These are phyloP conservation scores for Netelia fuscicornis DNA, from an alignment of 2,888 invertebrate species.

Conservation along the genomic window DNA sequence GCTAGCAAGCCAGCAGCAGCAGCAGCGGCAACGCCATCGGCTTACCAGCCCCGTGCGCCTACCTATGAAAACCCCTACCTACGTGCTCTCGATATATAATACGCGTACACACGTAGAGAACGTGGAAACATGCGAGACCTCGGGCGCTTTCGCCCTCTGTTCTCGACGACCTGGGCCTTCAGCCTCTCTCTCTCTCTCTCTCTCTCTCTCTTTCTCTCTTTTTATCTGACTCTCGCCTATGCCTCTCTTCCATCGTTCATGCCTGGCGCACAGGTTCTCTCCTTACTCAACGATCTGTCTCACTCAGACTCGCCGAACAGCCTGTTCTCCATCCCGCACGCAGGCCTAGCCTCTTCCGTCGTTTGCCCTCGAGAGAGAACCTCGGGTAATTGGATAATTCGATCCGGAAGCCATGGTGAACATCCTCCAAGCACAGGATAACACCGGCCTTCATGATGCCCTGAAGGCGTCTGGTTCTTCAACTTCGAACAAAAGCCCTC, in stretches of 20 bases:
- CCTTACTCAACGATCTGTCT: constrained; percentile 57
- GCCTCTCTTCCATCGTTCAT: constrained; percentile 52
- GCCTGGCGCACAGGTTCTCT: constrained; percentile 57
- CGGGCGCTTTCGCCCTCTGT: constrained; percentile 44
- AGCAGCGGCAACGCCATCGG: constrained; percentile 48
- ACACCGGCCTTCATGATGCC: constrained; percentile 13
- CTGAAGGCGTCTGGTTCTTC: background rate
- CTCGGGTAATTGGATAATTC: constrained; percentile 82
- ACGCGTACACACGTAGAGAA: constrained; percentile 35
- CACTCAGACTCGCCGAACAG: constrained; percentile 49
- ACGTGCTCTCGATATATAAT: constrained; percentile 21
- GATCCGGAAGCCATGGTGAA: constrained; percentile 73
- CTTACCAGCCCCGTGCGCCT: constrained; percentile 66
- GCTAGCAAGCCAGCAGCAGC: constrained; percentile 62
- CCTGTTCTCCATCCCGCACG: constrained; percentile 42
- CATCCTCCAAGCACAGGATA: constrained; percentile 38
- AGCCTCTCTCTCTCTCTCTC: constrained; percentile 42
- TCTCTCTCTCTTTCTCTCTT: constrained; percentile 35
- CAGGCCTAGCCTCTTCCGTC: constrained; percentile 30
- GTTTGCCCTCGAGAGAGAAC: constrained; percentile 66
- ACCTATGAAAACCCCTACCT: constrained; percentile 48
- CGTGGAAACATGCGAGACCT: constrained; percentile 47
- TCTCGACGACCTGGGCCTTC: constrained; percentile 37
- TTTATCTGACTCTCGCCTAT: constrained; percentile 17
- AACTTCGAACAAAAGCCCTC: too few species aligned